These are phyloP conservation scores for Philonicus albiceps DNA, from an alignment of 2,888 invertebrate species.

Conservation along the genomic window DNA sequence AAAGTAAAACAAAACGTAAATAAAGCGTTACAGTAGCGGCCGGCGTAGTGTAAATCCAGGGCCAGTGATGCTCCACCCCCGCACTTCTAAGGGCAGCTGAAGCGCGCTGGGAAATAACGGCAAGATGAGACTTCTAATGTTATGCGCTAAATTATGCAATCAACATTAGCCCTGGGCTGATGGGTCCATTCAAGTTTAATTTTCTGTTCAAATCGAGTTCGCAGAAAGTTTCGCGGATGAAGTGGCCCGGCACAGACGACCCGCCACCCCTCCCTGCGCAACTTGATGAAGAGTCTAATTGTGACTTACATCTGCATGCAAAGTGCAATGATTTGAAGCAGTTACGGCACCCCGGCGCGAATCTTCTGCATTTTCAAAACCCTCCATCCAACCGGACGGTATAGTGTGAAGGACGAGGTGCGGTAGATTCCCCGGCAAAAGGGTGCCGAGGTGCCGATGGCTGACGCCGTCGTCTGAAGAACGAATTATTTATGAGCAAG, in stretches of 20 bases:
- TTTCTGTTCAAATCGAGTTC: slow-evolving; percentile 41
- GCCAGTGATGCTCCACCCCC: not conserved
- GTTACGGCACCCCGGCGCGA: not conserved
- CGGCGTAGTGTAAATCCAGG: not conserved
- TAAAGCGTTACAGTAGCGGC: not conserved
- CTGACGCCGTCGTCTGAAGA: not conserved
- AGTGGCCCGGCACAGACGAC: not conserved
- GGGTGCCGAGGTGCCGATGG: not conserved
- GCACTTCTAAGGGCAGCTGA: not conserved
- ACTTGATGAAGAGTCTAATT: slow-evolving; percentile 33
- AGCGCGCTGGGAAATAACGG: slow-evolving; percentile 33
- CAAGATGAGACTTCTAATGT: slow-evolving; percentile 48
- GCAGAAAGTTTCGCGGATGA: slow-evolving; percentile 24
- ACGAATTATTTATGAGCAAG: not conserved
- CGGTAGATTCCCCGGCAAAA: not conserved
- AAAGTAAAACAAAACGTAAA: not conserved
- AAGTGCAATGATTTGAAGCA: slow-evolving; percentile 27
- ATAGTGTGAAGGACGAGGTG: not conserved
- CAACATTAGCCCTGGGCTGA: slow-evolving; percentile 46
- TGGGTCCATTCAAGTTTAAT: slow-evolving; percentile 40
- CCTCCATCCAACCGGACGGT: not conserved
- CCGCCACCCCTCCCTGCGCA: not conserved
- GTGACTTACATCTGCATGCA: slow-evolving; percentile 27
- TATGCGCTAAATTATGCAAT: slow-evolving; percentile 55
- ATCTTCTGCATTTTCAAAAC: not conserved